phyloP scores from a whole-genome alignment of 2,797 vertebrate genomes.

The Ambastaia sidthimunki region DNA sequence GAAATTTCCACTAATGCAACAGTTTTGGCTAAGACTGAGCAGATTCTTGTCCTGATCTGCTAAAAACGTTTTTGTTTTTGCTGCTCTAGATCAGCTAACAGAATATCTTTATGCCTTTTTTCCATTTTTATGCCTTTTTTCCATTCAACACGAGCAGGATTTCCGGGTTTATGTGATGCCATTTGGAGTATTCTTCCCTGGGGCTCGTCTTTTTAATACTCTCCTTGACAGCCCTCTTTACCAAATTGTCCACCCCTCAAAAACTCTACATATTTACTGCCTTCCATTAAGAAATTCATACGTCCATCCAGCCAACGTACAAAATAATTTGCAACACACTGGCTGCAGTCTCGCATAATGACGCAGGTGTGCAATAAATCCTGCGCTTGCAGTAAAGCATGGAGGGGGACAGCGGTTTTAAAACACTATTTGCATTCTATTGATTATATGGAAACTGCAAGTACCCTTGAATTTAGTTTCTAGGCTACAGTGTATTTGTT shows the following conservation, averaged over 20 bases:
- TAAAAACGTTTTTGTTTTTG: neutral
- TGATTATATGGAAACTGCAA: slow-evolving; percentile 32
- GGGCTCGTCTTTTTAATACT: slow-evolving; percentile 28
- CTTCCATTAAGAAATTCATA: slow-evolving; percentile 38
- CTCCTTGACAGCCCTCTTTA: slow-evolving; percentile 29
- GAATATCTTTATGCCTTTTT: neutral
- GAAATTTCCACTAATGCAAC: no score
- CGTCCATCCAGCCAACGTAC: slow-evolving; percentile 38
- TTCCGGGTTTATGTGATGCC: slow-evolving; percentile 18
- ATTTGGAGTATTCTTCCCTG: slow-evolving; percentile 17
- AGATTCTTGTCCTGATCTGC: neutral
- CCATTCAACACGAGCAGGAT: neutral
- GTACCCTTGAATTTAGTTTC: slow-evolving; percentile 16
- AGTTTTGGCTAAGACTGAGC: neutral
- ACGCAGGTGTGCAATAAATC: slow-evolving; percentile 22
- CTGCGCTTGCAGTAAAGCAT: slow-evolving; percentile 28
- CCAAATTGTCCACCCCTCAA: slow-evolving; percentile 23
- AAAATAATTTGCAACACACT: slow-evolving; percentile 41
- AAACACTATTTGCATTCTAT: slow-evolving; percentile 32
- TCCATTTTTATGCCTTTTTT: slow-evolving; percentile 9
- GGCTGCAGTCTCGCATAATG: slow-evolving; percentile 38
- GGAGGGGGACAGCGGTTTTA: slow-evolving; percentile 20
- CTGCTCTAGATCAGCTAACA: neutral
- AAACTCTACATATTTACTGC: slow-evolving; percentile 42
- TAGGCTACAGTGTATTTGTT: slow-evolving; percentile 41